phyloP scores from a whole-genome alignment of 1,140 invertebrate species.

The Luehdorfia chinensis region DNA sequence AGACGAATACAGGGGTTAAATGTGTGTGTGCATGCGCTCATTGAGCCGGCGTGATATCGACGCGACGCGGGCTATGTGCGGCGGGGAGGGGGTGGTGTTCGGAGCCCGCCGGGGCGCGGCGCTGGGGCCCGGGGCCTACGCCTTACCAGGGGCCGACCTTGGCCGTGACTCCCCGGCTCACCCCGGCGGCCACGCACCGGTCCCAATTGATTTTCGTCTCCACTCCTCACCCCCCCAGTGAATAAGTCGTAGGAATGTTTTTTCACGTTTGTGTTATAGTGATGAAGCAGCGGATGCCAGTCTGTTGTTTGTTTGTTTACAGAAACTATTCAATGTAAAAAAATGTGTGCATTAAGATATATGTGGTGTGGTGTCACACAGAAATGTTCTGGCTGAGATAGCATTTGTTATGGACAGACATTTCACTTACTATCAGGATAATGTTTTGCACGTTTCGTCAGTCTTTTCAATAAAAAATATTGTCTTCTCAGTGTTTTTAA shows the following conservation, averaged over 20 bases:
- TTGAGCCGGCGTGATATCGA: slow-evolving; percentile 25
- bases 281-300: background rate
- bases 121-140: slow-evolving; percentile 21
- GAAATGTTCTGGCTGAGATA: too few species aligned
- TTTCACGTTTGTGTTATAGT: background rate
- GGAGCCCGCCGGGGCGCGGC: slow-evolving; percentile 15
- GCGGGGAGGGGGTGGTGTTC: too few species aligned
- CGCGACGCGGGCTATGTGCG: too few species aligned
- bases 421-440: too few species aligned
- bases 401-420: too few species aligned
- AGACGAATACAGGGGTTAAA: slow-evolving; percentile 16
- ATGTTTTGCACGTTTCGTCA: too few species aligned
- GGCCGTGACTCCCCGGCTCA: slow-evolving; percentile 50
- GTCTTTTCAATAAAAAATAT: too few species aligned
- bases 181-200: slow-evolving; percentile 30
- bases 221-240: slow-evolving; percentile 12
- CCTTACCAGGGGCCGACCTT: slow-evolving; percentile 39
- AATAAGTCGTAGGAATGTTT: background rate
- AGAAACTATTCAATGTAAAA: too few species aligned
- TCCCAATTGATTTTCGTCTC: slow-evolving; percentile 50
- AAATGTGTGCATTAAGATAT: too few species aligned
- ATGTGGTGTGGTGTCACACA: too few species aligned
- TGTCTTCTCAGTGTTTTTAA: too few species aligned
- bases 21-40: slow-evolving; percentile 31
- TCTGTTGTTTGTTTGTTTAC: background rate